Percentiles rank a stretch among this genome's conserved stretches.
These are phyloP conservation scores for Dendrocincla tyrannina DNA, from an alignment of 2,797 vertebrate species.

Conservation along the genomic window DNA sequence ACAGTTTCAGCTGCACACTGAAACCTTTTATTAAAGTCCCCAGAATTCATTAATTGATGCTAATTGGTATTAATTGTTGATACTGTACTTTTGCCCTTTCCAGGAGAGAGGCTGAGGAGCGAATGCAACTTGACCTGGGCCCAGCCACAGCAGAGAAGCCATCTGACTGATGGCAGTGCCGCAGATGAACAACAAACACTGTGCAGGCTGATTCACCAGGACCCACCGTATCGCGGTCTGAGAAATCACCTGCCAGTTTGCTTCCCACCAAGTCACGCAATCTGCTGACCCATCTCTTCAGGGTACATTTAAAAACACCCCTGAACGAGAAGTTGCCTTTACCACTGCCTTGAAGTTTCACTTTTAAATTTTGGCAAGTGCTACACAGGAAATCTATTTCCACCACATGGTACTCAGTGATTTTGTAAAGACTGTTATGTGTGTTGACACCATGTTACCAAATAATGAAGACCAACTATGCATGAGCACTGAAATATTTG, in stretches of 20 bases:
- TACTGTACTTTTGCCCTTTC: neutral
- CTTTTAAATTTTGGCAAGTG: neutral
- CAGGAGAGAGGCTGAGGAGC: neutral
- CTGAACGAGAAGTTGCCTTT: neutral
- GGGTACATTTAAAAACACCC: neutral
- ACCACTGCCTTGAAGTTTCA: neutral
- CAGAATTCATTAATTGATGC: neutral
- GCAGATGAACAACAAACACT: neutral
- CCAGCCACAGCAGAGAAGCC: neutral
- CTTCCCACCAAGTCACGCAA: neutral
- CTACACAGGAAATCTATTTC: neutral
- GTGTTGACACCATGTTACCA: neutral
- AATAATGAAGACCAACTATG: neutral
- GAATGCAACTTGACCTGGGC: neutral
- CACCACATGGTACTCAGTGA: neutral
- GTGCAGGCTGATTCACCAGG: neutral
- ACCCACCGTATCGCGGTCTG: neutral
- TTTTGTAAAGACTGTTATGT: neutral
- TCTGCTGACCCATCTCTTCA: neutral
- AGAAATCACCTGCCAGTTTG: neutral
- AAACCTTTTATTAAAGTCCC: slow-evolving; percentile 11
- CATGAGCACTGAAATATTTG: neutral
- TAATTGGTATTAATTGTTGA: neutral
- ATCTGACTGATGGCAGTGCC: neutral
- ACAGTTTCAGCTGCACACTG: neutral